These are phyloP conservation scores for Mellivora capensis DNA, from an alignment of 2,113 vertebrate genomes.

Conservation along the genomic window DNA sequence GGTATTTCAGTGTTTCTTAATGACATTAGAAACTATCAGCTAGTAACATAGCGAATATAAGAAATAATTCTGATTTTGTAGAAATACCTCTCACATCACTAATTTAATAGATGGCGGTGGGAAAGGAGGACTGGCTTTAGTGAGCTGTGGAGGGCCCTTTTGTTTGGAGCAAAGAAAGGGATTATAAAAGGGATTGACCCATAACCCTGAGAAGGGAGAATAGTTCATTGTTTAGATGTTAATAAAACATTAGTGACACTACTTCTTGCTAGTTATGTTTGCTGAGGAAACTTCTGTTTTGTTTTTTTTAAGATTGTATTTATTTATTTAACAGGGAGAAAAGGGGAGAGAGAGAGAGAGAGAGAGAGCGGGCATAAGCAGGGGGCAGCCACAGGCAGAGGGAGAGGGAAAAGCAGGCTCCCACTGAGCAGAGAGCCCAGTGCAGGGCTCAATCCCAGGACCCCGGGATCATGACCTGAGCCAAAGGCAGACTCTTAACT, in stretches of 20 bases:
- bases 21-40: not conserved
- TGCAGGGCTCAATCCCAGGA: no score
- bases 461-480: no score
- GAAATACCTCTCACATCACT: not conserved
- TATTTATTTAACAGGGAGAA: no score
- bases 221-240: not conserved
- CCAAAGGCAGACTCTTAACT: no score
- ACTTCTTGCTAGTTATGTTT: not conserved
- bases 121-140: not conserved
- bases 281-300: not conserved
- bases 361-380: no score
- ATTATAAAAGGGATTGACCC: not conserved
- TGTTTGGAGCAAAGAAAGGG: not conserved
- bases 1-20: not conserved
- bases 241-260: accelerated
- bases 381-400: no score
- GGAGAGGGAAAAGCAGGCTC: no score
- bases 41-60: not conserved
- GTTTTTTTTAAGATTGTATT: no score
- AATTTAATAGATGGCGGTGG: not conserved
- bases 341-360: no score
- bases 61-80: not conserved
- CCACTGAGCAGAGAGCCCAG: no score
- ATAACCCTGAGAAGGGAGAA: not conserved
- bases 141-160: not conserved